Base-by-base conservation (phyloP, 1,140 invertebrate species). In the Neocloeon triangulifer region DNA sequence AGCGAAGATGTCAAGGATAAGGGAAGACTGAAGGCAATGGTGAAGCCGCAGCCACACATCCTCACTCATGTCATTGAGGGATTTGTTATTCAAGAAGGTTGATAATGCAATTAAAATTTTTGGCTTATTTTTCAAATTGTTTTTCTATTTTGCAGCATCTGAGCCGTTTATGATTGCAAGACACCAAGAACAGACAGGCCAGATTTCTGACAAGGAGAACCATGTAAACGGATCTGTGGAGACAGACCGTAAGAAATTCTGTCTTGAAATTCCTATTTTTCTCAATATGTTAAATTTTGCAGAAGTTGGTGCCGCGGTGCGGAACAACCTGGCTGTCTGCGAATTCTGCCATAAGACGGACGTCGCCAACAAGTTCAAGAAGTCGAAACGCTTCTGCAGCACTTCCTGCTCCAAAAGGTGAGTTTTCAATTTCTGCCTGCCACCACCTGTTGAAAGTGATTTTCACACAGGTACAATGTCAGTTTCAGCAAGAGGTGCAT, bases 1-100 rank as follows among this genome's bases (percentile, higher is more conserved):
- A 43, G 39, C 9, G 45, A 48, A 10, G 53, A 58, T 25, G 37
- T 41, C 13, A 25, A 41, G n/a, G 33, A 41, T 0, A 22, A 35
- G 2, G 36, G 42, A 14, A 28, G 74, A 25, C 80, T 79, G n/a
- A 89, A 86, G 52, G 84, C 84, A 1, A 79, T 94, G 67, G 85
- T 94, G 0, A 92, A 92, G 53, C 88, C 88, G 0, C 86, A 94
- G 48, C 88, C 88, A 0, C 86, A 94, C 48, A 81, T 95, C 2
- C 56, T 95, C 7, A 95, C 88, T 0, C 91, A 96, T 50, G 81
- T 94, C 2, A 94, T 96, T 35, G 89, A 94, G 55, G 89, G 88
- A 13, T 94, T 88, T 53, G 78, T 95, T 3, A 95, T 96, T 43
- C 86, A 92, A 53, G 91, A 97, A 62, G 66, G 66, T 63, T 51